Percentiles rank a stretch among this genome's conserved stretches.
Evolutionary conservation across 2,888 invertebrate genomes (phyloP).

Genomic region (Calameuta pallipes): DNA sequence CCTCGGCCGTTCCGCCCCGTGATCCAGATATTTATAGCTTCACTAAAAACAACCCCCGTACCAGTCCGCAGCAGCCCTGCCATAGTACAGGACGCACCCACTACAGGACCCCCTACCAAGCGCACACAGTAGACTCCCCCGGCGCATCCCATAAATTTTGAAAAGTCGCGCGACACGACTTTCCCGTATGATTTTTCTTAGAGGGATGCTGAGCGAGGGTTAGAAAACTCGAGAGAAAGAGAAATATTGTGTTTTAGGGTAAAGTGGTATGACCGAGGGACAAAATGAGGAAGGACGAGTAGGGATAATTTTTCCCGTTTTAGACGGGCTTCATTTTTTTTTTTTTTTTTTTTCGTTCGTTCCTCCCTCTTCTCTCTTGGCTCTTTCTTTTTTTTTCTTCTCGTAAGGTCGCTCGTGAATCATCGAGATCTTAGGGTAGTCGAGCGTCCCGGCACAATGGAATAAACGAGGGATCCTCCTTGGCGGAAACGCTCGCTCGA

Average conservation of each 20-base stretch:
- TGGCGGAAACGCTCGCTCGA: neutral
- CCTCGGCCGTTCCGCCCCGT: neutral
- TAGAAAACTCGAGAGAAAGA: neutral
- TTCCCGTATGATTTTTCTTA: neutral
- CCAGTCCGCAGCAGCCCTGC: neutral
- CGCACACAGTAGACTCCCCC: neutral
- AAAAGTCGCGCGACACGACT: neutral
- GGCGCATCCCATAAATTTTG: neutral
- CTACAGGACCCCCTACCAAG: neutral
- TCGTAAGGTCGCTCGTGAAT: conserved; percentile 6
- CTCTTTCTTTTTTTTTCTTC: conserved; percentile 4
- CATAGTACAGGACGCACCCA: neutral
- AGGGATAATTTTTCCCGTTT: neutral
- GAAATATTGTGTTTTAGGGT: neutral
- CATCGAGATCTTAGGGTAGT: conserved; percentile 3
- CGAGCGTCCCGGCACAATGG: neutral
- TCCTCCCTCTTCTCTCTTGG: conserved; percentile 32
- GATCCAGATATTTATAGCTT: neutral
- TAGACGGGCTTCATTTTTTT: neutral
- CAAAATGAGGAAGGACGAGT: neutral
- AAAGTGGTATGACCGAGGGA: neutral
- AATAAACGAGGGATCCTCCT: conserved; percentile 1
- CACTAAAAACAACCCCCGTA: neutral
- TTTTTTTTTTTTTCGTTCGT: too few relatives aligned
- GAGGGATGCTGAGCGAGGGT: neutral